These are phyloP conservation scores for Bergia sp. DNA, from an alignment of 92 coral and sea anemone species.

Conservation along the genomic window DNA sequence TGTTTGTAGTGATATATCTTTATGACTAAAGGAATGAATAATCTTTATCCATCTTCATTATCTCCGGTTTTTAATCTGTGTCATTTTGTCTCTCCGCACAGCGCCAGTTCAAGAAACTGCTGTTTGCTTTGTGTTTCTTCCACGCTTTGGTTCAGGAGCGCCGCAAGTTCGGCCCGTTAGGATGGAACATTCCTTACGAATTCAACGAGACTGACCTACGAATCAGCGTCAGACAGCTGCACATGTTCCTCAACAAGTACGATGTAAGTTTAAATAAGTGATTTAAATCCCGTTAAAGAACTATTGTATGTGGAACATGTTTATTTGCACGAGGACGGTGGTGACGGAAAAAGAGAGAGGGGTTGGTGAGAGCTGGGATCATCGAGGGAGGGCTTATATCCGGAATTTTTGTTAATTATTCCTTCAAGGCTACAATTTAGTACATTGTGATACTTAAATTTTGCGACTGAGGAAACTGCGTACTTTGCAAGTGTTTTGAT, in stretches of 20 bases:
- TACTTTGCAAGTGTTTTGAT: no score
- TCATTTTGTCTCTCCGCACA: slow-evolving; percentile 12
- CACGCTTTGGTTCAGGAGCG: slow-evolving; percentile 99
- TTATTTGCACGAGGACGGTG: no score
- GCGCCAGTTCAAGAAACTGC: slow-evolving; percentile 90
- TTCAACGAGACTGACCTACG: slow-evolving; percentile 97
- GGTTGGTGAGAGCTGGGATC: no score
- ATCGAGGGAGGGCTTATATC: no score
- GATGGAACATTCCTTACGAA: slow-evolving; percentile 99
- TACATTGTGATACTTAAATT: no score
- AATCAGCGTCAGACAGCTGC: slow-evolving; percentile 92
- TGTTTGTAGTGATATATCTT: no score
- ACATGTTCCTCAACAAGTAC: slow-evolving; percentile 94
- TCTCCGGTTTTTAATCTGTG: background rate
- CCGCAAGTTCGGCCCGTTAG: slow-evolving; percentile 93
- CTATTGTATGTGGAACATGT: no score
- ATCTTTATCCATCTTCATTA: no score
- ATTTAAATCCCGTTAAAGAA: background rate
- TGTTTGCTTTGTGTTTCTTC: slow-evolving; percentile 94
- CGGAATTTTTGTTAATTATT: no score
- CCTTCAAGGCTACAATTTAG: no score
- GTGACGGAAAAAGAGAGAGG: no score
- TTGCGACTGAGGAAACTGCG: no score
- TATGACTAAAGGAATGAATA: background rate
- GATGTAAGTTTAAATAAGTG: slow-evolving; percentile 65